These are phyloP conservation scores for Trichosurus vulpecula DNA, from an alignment of 2,797 vertebrate species.

Conservation along the genomic window DNA sequence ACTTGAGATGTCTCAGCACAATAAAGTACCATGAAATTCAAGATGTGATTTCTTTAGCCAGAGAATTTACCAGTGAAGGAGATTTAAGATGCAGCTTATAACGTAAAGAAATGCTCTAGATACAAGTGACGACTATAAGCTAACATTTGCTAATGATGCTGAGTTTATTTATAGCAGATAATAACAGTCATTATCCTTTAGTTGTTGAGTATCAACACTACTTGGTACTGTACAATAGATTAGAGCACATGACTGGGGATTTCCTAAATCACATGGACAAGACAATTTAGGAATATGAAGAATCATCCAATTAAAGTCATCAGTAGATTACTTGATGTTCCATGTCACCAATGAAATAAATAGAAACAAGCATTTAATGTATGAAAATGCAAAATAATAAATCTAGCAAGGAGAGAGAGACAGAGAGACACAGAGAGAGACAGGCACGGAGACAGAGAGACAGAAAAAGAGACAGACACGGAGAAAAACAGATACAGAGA, in stretches of 20 bases:
- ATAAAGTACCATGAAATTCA: conserved; percentile 38
- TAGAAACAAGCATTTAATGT: conserved; percentile 42
- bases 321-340: conserved; percentile 52
- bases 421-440: background rate
- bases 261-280: conserved; percentile 55
- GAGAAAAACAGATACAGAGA: background rate
- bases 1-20: conserved; percentile 54
- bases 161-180: conserved; percentile 63
- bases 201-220: conserved; percentile 42
- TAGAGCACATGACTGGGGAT: conserved; percentile 34
- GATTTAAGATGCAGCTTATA: conserved; percentile 1
- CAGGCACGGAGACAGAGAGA: background rate
- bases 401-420: conserved; percentile 31
- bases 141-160: conserved; percentile 50
- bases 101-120: conserved; percentile 41
- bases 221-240: background rate
- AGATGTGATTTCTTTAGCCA: conserved; percentile 56
- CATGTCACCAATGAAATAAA: conserved; percentile 50
- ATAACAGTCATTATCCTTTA: conserved; percentile 65
- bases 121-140: conserved; percentile 56
- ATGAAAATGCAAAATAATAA: conserved; percentile 68
- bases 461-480: background rate
- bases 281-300: conserved; percentile 54
- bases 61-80: background rate
- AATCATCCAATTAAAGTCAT: conserved; percentile 53